Conservation (phyloP, 1,140 invertebrate species). For the Diuraphis noxia region DNA sequence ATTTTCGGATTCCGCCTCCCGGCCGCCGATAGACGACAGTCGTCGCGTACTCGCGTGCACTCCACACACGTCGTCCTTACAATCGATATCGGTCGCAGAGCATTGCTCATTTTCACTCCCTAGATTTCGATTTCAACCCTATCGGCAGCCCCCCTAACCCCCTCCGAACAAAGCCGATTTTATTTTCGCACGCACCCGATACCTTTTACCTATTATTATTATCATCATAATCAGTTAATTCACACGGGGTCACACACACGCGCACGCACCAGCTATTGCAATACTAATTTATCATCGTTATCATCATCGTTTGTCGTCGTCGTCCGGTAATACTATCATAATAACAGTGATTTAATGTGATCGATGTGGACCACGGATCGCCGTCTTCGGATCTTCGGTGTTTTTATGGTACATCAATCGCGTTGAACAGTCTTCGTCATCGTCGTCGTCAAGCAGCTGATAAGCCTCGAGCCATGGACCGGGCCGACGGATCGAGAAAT, state of each 20-base stretch:
- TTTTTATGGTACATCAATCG: background rate
- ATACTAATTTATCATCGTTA: background rate
- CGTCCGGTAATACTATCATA: background rate
- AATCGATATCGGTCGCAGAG: background rate
- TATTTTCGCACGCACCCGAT: background rate
- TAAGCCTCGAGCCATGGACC: constrained; percentile 17
- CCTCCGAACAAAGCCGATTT: background rate
- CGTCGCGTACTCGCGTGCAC: background rate
- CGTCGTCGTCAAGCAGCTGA: background rate
- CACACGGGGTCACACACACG: background rate
- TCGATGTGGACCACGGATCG: constrained; percentile 11
- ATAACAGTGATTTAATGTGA: background rate
- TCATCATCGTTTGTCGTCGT: background rate
- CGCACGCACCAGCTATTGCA: background rate
- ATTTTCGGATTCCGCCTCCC: background rate
- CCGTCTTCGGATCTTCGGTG: background rate
- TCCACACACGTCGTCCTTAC: background rate
- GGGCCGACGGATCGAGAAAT: background rate
- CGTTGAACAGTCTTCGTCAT: background rate
- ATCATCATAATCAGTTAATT: background rate
- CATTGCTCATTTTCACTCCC: background rate
- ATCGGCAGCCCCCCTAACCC: too few relatives aligned
- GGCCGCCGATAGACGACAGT: background rate
- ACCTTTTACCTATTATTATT: too few relatives aligned
- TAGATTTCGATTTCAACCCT: background rate